These are phyloP conservation scores for Podocnemis expansa DNA, from an alignment of 2,113 vertebrate genomes.

Conservation along the genomic window DNA sequence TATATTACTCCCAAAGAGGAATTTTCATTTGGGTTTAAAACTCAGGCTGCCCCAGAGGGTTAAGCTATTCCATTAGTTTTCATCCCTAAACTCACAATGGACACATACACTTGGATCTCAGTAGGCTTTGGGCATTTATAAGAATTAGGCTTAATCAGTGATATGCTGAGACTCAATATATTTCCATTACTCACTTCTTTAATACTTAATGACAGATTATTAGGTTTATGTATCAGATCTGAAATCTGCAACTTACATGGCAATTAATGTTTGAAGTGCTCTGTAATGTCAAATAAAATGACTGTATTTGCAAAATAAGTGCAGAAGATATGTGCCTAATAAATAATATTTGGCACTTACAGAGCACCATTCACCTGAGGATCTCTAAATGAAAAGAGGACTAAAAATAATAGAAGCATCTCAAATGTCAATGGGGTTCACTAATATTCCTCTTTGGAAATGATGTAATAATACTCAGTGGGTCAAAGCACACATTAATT, in stretches of 20 bases:
- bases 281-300: slow-evolving; percentile 55
- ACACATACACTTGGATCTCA: slow-evolving; percentile 5
- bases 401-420: background rate
- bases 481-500: background rate
- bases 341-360: slow-evolving; percentile 20
- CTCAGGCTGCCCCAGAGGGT: background rate
- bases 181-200: slow-evolving; percentile 65
- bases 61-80: accelerated
- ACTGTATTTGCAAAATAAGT: slow-evolving; percentile 55
- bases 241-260: slow-evolving; percentile 60
- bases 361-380: slow-evolving; percentile 16
- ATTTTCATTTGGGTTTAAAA: background rate
- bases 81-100: background rate
- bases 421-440: background rate
- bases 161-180: slow-evolving; percentile 64
- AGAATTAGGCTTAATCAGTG: slow-evolving; percentile 45
- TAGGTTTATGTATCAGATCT: slow-evolving; percentile 64
- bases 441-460: background rate
- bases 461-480: background rate
- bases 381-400: background rate
- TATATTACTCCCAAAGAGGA: background rate
- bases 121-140: slow-evolving; percentile 25
- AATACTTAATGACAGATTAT: slow-evolving; percentile 67
- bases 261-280: slow-evolving; percentile 66
- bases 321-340: slow-evolving; percentile 36